Evolutionary conservation across 1,140 invertebrate genomes (phyloP).

Genomic region (Brachionus calyciflorus): DNA sequence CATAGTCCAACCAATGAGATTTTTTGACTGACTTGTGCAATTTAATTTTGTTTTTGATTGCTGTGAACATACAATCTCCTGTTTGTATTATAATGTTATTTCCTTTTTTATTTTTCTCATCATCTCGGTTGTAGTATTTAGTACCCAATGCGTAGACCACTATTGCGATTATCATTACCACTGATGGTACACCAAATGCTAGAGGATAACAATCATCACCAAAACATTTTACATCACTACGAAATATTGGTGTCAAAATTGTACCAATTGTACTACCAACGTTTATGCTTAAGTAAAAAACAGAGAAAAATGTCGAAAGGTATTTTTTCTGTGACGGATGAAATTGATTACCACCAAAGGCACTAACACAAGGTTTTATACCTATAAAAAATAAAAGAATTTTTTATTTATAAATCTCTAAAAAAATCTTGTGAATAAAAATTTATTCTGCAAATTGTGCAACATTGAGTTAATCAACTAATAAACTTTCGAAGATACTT

Average conservation of each 20-base stretch:
- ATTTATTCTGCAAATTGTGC: too few species aligned
- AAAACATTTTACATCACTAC: slow-evolving; percentile 76
- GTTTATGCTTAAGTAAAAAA: slow-evolving; percentile 92
- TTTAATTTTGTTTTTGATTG: slow-evolving; percentile 11
- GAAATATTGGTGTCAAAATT: slow-evolving; percentile 79
- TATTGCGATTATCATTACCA: slow-evolving; percentile 70
- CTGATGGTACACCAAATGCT: slow-evolving; percentile 84
- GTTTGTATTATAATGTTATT: slow-evolving; percentile 45
- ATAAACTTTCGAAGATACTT: too few species aligned
- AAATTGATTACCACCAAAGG: slow-evolving; percentile 91
- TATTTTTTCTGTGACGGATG: slow-evolving; percentile 18
- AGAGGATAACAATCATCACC: slow-evolving; percentile 79
- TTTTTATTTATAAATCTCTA: background rate
- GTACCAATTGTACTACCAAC: slow-evolving; percentile 86
- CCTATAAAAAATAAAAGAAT: slow-evolving; percentile 56
- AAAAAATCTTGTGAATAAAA: background rate
- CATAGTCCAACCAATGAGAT: slow-evolving; percentile 76
- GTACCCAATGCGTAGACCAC: slow-evolving; percentile 46
- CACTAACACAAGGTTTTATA: slow-evolving; percentile 93
- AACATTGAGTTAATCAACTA: too few species aligned
- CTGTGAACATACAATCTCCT: slow-evolving; percentile 9
- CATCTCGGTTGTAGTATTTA: slow-evolving; percentile 45
- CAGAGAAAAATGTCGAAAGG: slow-evolving; percentile 72
- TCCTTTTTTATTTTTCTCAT: slow-evolving; percentile 23
- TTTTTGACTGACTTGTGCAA: slow-evolving; percentile 54